Evolutionary conservation across 1,140 invertebrate genomes (phyloP).

Genomic region (Schlechtendalia chinensis): DNA sequence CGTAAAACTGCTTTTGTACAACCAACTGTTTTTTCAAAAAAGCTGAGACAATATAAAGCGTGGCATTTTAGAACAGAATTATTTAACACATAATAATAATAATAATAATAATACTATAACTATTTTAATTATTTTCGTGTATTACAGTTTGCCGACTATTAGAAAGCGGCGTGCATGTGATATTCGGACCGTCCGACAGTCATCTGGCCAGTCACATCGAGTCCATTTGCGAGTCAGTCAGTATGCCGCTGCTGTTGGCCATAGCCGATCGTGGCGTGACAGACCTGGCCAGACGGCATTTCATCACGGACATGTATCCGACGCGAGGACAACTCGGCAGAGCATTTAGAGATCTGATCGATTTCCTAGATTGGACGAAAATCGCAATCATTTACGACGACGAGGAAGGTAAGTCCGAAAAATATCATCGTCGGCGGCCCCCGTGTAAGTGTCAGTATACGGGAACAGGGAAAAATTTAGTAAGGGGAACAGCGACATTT

Average conservation of each 20-base stretch:
- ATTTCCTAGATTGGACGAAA: constrained; percentile 88
- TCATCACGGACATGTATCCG: constrained; percentile 88
- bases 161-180: constrained; percentile 78
- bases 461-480: no score
- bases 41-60: no score
- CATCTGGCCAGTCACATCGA: constrained; percentile 80
- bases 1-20: no score
- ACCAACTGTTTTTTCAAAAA: no score
- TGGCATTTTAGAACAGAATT: no score
- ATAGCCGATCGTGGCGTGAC: constrained; percentile 66
- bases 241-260: constrained; percentile 85
- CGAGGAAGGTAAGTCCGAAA: constrained; percentile 65
- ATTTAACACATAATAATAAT: no score
- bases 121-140: not conserved
- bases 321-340: constrained; percentile 77
- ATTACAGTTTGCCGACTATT: constrained; percentile 80
- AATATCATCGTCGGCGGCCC: no score
- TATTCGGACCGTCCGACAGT: constrained; percentile 85
- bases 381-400: constrained; percentile 93
- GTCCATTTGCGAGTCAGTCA: constrained; percentile 82
- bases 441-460: no score
- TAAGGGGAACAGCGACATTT: not conserved
- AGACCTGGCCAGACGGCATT: constrained; percentile 61
- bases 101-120: no score
- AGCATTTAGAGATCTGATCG: constrained; percentile 83